Percentiles rank a stretch among this genome's conserved stretches.
These are phyloP conservation scores for Amia ocellicauda DNA, from an alignment of 2,113 vertebrate species.

Conservation along the genomic window DNA sequence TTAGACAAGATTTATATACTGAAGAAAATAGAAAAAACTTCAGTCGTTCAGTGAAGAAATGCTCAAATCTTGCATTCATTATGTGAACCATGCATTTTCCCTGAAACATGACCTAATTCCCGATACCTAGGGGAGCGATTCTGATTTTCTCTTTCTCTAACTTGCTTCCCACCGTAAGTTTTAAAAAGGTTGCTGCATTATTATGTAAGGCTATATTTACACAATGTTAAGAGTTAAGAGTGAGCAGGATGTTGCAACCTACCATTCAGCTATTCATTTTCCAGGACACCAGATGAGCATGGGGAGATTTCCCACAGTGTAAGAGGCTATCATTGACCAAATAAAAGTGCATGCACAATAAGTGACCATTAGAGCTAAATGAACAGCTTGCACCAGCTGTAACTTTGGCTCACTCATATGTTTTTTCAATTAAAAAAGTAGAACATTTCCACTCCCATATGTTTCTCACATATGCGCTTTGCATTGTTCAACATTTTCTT, in stretches of 20 bases:
- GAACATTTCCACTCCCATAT: too few species aligned
- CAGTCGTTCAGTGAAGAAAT: constrained; percentile 42
- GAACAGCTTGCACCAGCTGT: too few species aligned
- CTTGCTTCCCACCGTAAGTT: constrained; percentile 31
- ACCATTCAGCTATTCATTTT: background rate
- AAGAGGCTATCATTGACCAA: too few species aligned
- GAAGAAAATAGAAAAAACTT: constrained; percentile 25
- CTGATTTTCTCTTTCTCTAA: constrained; percentile 43
- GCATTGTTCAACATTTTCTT: too few species aligned
- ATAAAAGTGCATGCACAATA: too few species aligned
- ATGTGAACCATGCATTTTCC: constrained; percentile 47
- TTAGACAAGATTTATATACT: constrained; percentile 42
- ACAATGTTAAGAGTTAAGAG: constrained; percentile 17
- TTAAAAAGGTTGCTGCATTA: constrained; percentile 27
- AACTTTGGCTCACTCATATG: too few species aligned
- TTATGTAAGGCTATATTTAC: background rate
- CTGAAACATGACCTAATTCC: constrained; percentile 59
- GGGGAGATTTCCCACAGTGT: too few species aligned
- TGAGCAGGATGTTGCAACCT: constrained; percentile 16
- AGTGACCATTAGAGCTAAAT: too few species aligned
- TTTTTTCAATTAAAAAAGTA: too few species aligned
- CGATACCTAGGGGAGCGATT: constrained; percentile 46
- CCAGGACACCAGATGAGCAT: too few species aligned
- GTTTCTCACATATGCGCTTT: too few species aligned
- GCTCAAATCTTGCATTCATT: constrained; percentile 57